Percentiles rank a stretch among this genome's conserved stretches.
These are phyloP conservation scores for Chaetodon auriga DNA, from an alignment of 2,113 vertebrate species.

Conservation along the genomic window DNA sequence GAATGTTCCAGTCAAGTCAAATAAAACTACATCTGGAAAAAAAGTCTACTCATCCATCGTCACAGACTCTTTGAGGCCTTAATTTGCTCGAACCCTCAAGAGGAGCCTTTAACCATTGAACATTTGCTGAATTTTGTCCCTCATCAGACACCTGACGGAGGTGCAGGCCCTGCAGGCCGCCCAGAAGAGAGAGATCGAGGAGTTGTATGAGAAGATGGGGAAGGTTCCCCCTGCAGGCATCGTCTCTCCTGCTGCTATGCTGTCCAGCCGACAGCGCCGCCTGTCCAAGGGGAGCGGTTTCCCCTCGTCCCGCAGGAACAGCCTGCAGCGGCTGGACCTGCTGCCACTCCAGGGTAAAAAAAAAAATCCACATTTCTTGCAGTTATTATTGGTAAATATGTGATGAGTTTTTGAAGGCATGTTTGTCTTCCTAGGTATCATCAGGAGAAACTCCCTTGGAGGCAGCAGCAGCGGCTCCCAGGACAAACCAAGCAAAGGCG, in stretches of 20 bases:
- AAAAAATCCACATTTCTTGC: neutral
- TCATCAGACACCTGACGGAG: conserved; percentile 90
- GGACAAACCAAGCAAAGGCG: conserved; percentile 91
- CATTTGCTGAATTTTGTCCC: neutral
- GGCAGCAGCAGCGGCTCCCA: conserved; percentile 91
- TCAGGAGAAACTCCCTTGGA: conserved; percentile 93
- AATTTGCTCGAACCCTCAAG: too few relatives aligned
- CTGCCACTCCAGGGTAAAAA: conserved; percentile 86
- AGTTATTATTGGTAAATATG: neutral
- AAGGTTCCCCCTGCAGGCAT: conserved; percentile 94
- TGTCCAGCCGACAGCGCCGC: conserved; percentile 93
- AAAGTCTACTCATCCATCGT: too few relatives aligned
- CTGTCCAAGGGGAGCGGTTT: conserved; percentile 92
- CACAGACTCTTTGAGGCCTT: too few relatives aligned
- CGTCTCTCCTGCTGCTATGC: conserved; percentile 92
- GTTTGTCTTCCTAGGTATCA: conserved; percentile 86
- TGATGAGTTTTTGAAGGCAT: neutral
- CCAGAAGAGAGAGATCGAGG: conserved; percentile 96
- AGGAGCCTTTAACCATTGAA: too few relatives aligned
- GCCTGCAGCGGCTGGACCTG: conserved; percentile 93
- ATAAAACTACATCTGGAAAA: too few relatives aligned
- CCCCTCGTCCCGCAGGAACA: conserved; percentile 91
- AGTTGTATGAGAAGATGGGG: conserved; percentile 91
- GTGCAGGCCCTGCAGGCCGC: conserved; percentile 91
- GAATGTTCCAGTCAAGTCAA: too few relatives aligned